Conservation (phyloP, 1,140 invertebrate species). For the Sitobion miscanthi region DNA sequence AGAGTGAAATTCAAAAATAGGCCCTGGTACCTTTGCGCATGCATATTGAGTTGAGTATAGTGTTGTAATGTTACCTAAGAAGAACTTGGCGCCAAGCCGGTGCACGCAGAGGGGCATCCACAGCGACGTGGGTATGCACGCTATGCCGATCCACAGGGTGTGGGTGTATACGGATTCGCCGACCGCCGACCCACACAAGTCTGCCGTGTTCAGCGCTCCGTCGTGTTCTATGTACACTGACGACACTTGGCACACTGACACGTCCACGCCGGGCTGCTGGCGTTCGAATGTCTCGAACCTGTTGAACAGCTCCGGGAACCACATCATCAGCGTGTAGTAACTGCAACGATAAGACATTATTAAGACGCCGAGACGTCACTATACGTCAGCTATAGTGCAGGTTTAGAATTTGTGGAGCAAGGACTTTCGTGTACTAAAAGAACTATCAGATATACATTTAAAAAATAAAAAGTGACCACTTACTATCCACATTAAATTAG, state of each 20-base stretch:
- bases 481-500: too few relatives aligned
- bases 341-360: slow-evolving; percentile 63
- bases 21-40: too few relatives aligned
- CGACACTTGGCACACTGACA: slow-evolving; percentile 75
- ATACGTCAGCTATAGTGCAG: too few relatives aligned
- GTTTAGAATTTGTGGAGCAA: too few relatives aligned
- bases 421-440: too few relatives aligned
- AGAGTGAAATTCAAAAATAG: neutral
- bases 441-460: too few relatives aligned
- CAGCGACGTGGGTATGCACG: slow-evolving; percentile 76
- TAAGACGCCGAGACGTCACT: too few relatives aligned
- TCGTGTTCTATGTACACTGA: slow-evolving; percentile 61
- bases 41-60: neutral
- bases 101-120: slow-evolving; percentile 76
- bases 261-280: slow-evolving; percentile 68
- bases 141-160: slow-evolving; percentile 75
- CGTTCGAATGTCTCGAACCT: slow-evolving; percentile 75
- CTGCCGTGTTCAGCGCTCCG: slow-evolving; percentile 61
- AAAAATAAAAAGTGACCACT: too few relatives aligned
- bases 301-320: slow-evolving; percentile 82
- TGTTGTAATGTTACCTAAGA: slow-evolving; percentile 67
- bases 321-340: slow-evolving; percentile 82
- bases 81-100: slow-evolving; percentile 75
- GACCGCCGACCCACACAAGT: slow-evolving; percentile 68
- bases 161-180: slow-evolving; percentile 73